Evolutionary conservation across 2,888 invertebrate genomes (phyloP), one percentile per base, ranked within the genome.

Genomic region (Ceraclea dissimilis): DNA sequence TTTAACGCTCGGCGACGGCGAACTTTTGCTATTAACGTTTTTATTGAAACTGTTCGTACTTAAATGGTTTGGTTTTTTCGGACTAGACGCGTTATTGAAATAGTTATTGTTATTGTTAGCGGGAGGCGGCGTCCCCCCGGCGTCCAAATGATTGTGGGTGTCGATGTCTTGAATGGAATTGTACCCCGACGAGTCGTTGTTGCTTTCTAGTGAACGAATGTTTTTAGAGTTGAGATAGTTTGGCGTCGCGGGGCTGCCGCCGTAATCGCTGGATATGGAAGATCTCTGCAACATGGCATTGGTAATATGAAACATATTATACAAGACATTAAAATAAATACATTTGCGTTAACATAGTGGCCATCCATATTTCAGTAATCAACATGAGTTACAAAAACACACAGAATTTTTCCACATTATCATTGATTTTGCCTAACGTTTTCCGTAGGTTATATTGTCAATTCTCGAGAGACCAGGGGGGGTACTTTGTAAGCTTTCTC

Each of bases 241-340:
- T 13, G 55, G 50, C 20, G 56, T 43, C 2, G 44, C 26, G 19
- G 59, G 51, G 51, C 54, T 61, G 34, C 55, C 54, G 39, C 54
- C 50, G 53, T 49, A 52, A 11, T 60, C 60, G 26, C 58, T 62
- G 26, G 60, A 60, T 33, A 60, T 56, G 17, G 62, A 62, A 2
- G 53, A 43, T 13, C 60, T 56, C 62, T 62, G 60, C 13, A 57
- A 56, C 51, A 43, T 48, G n/a, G n/a, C n/a, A 6, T 43, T 46
- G 39, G 49, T 34, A 49, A 49, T 54, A 39, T 57, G 8, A 33
- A 33, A 33, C 33, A n/a, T n/a, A n/a, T n/a, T n/a, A n/a, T n/a
- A n/a, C n/a, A n/a, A n/a, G n/a, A n/a, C n/a, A n/a, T n/a, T n/a
- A n/a, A n/a, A n/a, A n/a, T n/a, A n/a, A n/a, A n/a, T n/a, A n/a